Conservation (phyloP, 2,113 vertebrate genomes). For the Prunella fulvescens region DNA sequence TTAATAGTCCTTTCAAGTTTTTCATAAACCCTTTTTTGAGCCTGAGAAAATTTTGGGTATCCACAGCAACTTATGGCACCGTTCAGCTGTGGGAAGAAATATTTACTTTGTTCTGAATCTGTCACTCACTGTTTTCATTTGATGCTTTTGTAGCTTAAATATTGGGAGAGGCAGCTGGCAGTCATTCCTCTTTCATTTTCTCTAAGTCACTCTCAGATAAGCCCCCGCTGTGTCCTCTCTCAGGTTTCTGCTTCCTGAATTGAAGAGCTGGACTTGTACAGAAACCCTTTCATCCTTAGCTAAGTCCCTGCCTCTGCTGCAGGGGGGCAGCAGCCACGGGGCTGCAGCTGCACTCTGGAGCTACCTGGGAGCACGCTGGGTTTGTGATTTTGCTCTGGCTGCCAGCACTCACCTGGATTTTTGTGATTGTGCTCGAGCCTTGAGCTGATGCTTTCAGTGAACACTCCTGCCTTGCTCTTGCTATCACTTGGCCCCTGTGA, state of each 20-base stretch:
- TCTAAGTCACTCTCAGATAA: neutral
- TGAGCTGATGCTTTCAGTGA: neutral
- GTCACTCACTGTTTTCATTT: neutral
- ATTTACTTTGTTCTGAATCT: constrained; percentile 16
- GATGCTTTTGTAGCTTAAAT: neutral
- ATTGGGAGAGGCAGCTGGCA: neutral
- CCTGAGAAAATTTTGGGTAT: neutral
- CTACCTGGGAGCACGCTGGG: neutral
- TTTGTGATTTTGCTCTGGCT: neutral
- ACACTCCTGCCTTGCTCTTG: neutral
- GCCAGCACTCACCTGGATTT: neutral
- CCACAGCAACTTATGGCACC: neutral
- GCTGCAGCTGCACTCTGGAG: neutral
- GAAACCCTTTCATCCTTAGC: neutral
- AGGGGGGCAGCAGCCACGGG: neutral
- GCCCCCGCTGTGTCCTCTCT: neutral
- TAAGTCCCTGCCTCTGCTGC: neutral
- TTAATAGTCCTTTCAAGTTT: neutral
- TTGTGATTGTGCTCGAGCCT: neutral
- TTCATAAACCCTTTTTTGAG: neutral
- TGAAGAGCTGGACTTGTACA: neutral
- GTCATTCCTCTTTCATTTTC: neutral
- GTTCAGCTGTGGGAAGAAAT: neutral
- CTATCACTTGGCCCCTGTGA: fast-evolving
- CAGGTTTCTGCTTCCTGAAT: neutral